Evolutionary conservation across 2,113 vertebrate genomes (phyloP).

Genomic region (Oreochromis tanganicae): DNA sequence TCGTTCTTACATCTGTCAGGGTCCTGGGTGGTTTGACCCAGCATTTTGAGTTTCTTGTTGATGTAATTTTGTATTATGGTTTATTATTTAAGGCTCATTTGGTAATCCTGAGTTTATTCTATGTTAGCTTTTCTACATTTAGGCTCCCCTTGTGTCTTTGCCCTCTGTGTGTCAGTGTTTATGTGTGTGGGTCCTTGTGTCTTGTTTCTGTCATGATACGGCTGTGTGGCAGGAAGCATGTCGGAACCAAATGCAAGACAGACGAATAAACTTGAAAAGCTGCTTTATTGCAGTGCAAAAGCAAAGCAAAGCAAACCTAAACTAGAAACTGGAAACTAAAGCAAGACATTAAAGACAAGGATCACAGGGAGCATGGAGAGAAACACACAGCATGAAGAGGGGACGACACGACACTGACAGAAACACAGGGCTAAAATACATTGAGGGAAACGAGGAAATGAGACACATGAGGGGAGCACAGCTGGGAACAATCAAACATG

Average conservation of each 20-base stretch:
- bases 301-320: not conserved
- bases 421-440: no score
- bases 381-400: not conserved
- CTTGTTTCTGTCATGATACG: not conserved
- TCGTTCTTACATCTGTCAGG: not conserved
- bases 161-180: not conserved
- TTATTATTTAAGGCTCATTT: not conserved
- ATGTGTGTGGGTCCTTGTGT: not conserved
- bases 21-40: not conserved
- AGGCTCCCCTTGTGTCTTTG: not conserved
- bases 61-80: not conserved
- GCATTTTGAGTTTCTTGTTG: not conserved
- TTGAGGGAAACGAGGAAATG: no score
- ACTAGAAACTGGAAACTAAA: not conserved
- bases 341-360: not conserved
- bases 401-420: rapidly evolving
- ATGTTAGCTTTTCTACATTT: not conserved
- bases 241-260: not conserved
- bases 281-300: not conserved
- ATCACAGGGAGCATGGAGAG: not conserved
- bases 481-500: not conserved
- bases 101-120: not conserved
- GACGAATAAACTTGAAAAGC: not conserved
- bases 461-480: not conserved
- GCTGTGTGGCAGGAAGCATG: not conserved